Evolutionary conservation across 1,140 invertebrate species (phyloP).

Genomic region (Microplitis mediator): DNA sequence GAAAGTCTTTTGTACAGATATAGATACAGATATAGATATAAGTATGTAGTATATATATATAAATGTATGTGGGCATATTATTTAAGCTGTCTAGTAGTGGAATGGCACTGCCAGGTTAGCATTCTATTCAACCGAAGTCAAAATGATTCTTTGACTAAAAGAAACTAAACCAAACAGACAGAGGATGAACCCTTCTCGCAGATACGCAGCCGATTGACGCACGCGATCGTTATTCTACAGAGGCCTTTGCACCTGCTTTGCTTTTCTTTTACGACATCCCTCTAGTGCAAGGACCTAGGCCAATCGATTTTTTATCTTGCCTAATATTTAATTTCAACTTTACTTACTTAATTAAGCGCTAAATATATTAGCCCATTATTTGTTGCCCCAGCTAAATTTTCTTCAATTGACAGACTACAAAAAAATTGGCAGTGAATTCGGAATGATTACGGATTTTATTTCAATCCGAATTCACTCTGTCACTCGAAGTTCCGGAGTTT

Average conservation of each 20-base stretch:
- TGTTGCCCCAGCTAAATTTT: too few relatives aligned
- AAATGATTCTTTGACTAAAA: constrained; percentile 6
- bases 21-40: background rate
- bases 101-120: constrained; percentile 22
- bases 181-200: too few relatives aligned
- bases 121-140: background rate
- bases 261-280: constrained; percentile 13
- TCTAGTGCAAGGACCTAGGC: background rate
- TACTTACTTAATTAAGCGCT: too few relatives aligned
- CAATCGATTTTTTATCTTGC: background rate
- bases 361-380: too few relatives aligned
- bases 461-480: too few relatives aligned
- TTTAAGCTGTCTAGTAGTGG: constrained; percentile 14
- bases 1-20: background rate
- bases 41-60: background rate
- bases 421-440: too few relatives aligned
- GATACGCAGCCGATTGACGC: constrained; percentile 23
- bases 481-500: too few relatives aligned
- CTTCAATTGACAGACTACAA: too few relatives aligned
- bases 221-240: constrained; percentile 24
- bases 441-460: too few relatives aligned
- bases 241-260: constrained; percentile 17
- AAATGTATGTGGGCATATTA: background rate
- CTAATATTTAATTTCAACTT: too few relatives aligned
- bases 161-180: background rate